These are phyloP conservation scores for Procapra przewalskii DNA, from an alignment of 2,113 vertebrate species.

Conservation along the genomic window DNA sequence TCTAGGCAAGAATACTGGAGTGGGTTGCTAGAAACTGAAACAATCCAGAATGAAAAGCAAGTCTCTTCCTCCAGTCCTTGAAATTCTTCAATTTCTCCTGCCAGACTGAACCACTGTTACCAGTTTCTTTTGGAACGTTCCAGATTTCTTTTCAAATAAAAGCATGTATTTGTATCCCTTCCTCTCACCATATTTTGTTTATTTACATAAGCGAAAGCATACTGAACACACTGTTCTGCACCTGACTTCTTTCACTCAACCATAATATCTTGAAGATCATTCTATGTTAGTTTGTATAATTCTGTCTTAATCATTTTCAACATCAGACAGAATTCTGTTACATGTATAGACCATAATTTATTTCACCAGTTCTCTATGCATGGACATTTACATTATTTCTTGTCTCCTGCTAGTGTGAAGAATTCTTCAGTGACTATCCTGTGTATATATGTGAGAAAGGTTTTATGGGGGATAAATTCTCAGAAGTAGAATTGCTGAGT, in stretches of 20 bases:
- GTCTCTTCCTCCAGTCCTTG: background rate
- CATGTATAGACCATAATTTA: background rate
- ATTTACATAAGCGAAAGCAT: background rate
- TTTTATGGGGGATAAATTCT: background rate
- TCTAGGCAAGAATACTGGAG: too few species aligned
- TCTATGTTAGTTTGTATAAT: background rate
- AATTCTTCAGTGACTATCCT: background rate
- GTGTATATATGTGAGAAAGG: background rate
- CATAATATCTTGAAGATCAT: background rate
- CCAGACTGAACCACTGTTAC: background rate
- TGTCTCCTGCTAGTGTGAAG: background rate
- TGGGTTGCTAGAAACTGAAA: background rate
- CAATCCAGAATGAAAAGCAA: background rate
- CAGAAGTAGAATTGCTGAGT: background rate
- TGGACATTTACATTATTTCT: background rate
- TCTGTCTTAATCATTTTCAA: background rate
- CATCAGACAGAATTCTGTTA: background rate
- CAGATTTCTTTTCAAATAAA: slow-evolving; percentile 25
- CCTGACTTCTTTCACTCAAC: background rate
- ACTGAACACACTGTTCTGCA: background rate
- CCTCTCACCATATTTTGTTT: background rate
- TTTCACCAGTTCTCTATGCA: background rate
- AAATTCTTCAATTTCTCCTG: background rate
- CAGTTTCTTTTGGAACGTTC: background rate
- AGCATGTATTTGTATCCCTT: background rate